These are phyloP conservation scores for Girardia tigrina DNA, from an alignment of 2,888 invertebrate genomes.

Conservation along the genomic window DNA sequence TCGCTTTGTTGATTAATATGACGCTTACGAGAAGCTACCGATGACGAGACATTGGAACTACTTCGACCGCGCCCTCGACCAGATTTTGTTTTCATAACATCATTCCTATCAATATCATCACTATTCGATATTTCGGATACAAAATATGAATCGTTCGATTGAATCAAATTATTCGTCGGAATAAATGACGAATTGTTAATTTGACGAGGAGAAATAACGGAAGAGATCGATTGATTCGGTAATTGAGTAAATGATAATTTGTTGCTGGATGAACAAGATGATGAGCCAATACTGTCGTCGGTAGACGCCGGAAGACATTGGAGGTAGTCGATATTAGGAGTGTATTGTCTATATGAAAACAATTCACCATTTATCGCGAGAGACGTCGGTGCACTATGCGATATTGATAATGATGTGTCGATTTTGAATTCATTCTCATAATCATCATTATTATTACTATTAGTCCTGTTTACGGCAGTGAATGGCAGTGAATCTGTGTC, in stretches of 20 bases:
- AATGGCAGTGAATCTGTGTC: neutral
- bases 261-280: neutral
- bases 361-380: neutral
- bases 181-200: neutral
- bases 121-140: neutral
- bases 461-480: no score
- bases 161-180: neutral
- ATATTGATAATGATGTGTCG: neutral
- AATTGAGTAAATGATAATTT: neutral
- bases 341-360: neutral
- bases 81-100: neutral
- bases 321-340: constrained; percentile 18
- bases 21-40: neutral
- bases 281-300: neutral
- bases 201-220: neutral
- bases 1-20: neutral
- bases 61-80: neutral
- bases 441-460: neutral
- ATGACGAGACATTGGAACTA: no score
- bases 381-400: neutral
- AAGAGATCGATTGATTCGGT: neutral
- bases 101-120: neutral
- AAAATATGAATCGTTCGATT: neutral
- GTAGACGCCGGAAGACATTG: constrained; percentile 8
- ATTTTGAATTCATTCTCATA: constrained; percentile 9